Evolutionary conservation across 2,113 vertebrate species (phyloP).

Genomic region (Myotis davidii): DNA sequence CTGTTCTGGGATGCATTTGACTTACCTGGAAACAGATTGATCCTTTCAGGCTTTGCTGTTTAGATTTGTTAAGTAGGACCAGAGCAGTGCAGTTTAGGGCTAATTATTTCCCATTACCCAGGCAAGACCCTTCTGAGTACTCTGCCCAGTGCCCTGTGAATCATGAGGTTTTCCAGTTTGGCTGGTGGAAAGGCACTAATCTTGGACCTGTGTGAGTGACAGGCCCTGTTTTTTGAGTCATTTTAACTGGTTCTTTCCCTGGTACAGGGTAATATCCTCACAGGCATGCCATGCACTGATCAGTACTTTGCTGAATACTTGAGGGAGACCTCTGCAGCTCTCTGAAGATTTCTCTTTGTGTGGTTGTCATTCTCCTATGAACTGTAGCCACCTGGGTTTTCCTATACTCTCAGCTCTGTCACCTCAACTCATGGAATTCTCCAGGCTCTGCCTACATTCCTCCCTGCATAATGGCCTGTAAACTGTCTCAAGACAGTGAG

Average conservation of each 20-base stretch:
- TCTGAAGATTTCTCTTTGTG: background rate
- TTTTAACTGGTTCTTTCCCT: slow-evolving; percentile 11
- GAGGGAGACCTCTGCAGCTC: background rate
- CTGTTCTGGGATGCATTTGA: background rate
- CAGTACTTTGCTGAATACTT: background rate
- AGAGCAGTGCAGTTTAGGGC: background rate
- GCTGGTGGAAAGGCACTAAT: background rate
- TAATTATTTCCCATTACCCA: slow-evolving; percentile 41
- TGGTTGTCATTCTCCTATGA: background rate
- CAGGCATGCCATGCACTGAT: background rate
- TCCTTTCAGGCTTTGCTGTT: slow-evolving; percentile 42
- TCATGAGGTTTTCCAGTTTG: slow-evolving; percentile 55
- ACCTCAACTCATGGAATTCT: background rate
- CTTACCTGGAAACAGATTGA: slow-evolving; percentile 26
- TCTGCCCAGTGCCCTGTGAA: background rate
- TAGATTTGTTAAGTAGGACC: slow-evolving; percentile 11
- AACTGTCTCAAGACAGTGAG: background rate
- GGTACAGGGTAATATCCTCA: background rate
- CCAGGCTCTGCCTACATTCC: background rate
- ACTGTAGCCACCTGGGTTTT: background rate
- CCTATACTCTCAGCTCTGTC: background rate
- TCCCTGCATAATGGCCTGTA: background rate
- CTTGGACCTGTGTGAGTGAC: background rate
- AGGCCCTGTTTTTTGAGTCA: background rate
- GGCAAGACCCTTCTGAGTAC: background rate